A percentile compares a stretch with the other conserved stretches of the same genome.
phyloP scores from a whole-genome alignment of 1,140 invertebrate genomes.

The Ips nitidus region DNA sequence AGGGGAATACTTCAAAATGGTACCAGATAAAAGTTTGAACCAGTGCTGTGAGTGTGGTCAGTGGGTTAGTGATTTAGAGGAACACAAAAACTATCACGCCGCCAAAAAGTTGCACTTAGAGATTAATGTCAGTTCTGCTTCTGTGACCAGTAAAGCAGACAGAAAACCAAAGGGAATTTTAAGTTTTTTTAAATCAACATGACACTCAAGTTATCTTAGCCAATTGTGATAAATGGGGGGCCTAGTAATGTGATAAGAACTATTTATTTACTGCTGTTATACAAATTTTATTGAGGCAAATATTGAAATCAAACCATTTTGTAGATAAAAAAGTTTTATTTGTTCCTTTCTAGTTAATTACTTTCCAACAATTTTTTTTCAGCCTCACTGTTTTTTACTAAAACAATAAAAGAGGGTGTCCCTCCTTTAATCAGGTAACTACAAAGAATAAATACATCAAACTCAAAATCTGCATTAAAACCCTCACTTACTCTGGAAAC shows the following conservation, averaged over 20 bases:
- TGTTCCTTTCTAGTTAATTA: background rate
- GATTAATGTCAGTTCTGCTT: conserved; percentile 43
- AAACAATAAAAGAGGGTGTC: conserved; percentile 48
- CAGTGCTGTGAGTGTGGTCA: conserved; percentile 65
- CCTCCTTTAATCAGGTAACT: conserved; percentile 47
- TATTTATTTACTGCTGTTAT: background rate
- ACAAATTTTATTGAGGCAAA: conserved; percentile 1
- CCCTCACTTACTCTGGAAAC: conserved; percentile 59
- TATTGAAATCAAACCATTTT: background rate
- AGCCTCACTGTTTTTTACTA: conserved; percentile 42
- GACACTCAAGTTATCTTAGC: too few relatives aligned
- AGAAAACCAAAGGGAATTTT: too few relatives aligned
- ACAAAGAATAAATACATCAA: conserved; percentile 30
- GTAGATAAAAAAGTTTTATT: background rate
- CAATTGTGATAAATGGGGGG: too few relatives aligned
- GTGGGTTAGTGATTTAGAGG: conserved; percentile 60
- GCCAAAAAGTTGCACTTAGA: conserved; percentile 65
- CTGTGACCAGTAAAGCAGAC: too few relatives aligned
- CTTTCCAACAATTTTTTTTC: conserved; percentile 33
- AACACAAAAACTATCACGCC: conserved; percentile 72
- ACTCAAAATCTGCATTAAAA: conserved; percentile 15
- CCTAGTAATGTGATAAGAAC: too few relatives aligned
- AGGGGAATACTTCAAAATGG: conserved; percentile 43
- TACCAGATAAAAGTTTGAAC: conserved; percentile 48
- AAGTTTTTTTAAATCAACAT: too few relatives aligned